Evolutionary conservation across 2,888 invertebrate species (phyloP).

Genomic region (Synanthedon vespiformis): DNA sequence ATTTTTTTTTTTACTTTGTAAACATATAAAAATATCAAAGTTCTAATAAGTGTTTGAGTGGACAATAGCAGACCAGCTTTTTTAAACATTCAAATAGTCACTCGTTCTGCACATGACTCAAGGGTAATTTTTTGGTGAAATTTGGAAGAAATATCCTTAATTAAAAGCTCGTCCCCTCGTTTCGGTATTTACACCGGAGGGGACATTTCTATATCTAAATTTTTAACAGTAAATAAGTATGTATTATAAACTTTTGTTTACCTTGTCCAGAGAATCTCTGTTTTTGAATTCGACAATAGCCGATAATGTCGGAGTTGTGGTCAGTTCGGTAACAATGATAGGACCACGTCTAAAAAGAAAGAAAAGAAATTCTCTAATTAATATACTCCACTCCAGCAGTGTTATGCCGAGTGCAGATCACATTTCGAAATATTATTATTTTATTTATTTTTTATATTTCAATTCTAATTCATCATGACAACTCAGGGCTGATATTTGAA

Average conservation of each 20-base stretch:
- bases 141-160: slow-evolving; percentile 55
- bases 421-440: slow-evolving; percentile 4
- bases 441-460: background rate
- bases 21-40: slow-evolving; percentile 1
- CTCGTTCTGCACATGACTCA: slow-evolving; percentile 40
- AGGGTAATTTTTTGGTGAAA: slow-evolving; percentile 23
- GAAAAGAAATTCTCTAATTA: slow-evolving; percentile 56
- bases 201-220: slow-evolving; percentile 9
- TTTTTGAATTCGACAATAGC: slow-evolving; percentile 71
- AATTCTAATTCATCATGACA: slow-evolving; percentile 6
- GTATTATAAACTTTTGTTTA: slow-evolving; percentile 61
- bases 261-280: slow-evolving; percentile 70
- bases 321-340: slow-evolving; percentile 70
- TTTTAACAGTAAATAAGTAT: slow-evolving; percentile 40
- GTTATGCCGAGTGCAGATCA: slow-evolving; percentile 37
- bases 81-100: slow-evolving; percentile 68
- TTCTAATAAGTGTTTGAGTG: slow-evolving; percentile 14
- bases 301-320: slow-evolving; percentile 70
- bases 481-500: slow-evolving; percentile 62
- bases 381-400: slow-evolving; percentile 44
- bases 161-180: slow-evolving; percentile 16
- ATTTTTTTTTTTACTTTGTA: slow-evolving; percentile 16
- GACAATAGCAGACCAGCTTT: slow-evolving; percentile 49
- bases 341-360: slow-evolving; percentile 72
- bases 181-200: background rate